Evolutionary conservation across 2,888 invertebrate species (phyloP).

Genomic region (Cryptocephalus moraei): DNA sequence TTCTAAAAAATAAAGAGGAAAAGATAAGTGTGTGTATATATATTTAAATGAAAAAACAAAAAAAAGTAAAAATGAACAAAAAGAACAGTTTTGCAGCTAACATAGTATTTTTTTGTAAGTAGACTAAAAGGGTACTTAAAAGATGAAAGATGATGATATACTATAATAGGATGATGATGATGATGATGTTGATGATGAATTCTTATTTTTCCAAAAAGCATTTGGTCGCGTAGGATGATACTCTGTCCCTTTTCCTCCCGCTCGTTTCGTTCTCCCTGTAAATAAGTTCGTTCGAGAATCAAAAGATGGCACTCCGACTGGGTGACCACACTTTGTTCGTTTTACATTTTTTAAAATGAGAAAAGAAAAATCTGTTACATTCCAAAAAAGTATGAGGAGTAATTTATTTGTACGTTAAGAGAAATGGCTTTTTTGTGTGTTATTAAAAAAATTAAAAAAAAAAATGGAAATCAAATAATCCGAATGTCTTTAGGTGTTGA

Average conservation of each 20-base stretch:
- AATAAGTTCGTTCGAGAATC: slow-evolving; percentile 29
- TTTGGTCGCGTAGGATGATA: not conserved
- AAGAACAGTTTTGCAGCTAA: slow-evolving; percentile 27
- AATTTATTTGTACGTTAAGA: slow-evolving; percentile 17
- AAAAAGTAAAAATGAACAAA: no score
- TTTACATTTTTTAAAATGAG: not conserved
- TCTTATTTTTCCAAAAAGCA: slow-evolving; percentile 17
- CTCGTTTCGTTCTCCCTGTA: slow-evolving; percentile 16
- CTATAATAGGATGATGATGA: slow-evolving; percentile 19
- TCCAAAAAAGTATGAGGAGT: slow-evolving; percentile 24
- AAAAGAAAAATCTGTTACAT: slow-evolving; percentile 29
- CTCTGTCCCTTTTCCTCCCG: not conserved
- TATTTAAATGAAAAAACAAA: no score
- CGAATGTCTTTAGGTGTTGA: slow-evolving; percentile 37
- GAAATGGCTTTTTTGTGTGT: slow-evolving; percentile 37
- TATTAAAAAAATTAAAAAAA: slow-evolving; percentile 14
- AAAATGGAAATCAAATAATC: slow-evolving; percentile 34
- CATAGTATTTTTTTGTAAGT: slow-evolving; percentile 28
- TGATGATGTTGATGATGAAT: slow-evolving; percentile 18
- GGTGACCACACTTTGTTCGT: no score
- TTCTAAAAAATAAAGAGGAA: no score
- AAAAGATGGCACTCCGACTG: slow-evolving; percentile 17
- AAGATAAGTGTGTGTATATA: no score
- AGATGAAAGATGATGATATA: slow-evolving; percentile 12
- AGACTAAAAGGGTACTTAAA: slow-evolving; percentile 26